These are phyloP conservation scores for Spheniscus mendiculus DNA, from an alignment of 2,113 vertebrate species.

Conservation along the genomic window DNA sequence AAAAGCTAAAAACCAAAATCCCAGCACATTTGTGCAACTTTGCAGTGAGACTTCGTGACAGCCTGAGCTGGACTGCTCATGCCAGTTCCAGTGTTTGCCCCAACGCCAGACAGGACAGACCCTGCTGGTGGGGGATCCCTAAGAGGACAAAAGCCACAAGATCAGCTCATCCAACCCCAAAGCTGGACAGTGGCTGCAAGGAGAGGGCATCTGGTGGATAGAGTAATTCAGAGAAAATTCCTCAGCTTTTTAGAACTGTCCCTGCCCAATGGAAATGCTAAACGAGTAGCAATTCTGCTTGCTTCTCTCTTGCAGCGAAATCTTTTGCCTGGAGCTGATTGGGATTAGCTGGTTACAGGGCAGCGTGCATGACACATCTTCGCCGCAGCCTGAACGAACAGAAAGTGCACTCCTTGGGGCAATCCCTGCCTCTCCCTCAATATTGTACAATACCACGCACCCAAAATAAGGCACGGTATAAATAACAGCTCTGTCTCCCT, in stretches of 20 bases:
- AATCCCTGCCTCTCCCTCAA: slow-evolving; percentile 10
- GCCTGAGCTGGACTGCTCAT: neutral
- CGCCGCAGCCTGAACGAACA: neutral
- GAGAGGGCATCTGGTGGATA: neutral
- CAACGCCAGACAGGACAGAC: neutral
- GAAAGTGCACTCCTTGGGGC: neutral
- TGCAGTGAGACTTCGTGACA: neutral
- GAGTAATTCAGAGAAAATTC: slow-evolving; percentile 6
- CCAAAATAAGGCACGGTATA: neutral
- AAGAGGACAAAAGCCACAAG: neutral
- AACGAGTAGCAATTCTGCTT: neutral
- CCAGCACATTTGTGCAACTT: neutral
- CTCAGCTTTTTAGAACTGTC: neutral
- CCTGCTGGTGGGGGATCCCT: neutral
- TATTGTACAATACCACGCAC: neutral
- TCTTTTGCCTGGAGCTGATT: slow-evolving; percentile 8
- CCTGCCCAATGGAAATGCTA: slow-evolving; percentile 8
- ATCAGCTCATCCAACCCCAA: neutral
- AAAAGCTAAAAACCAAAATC: neutral
- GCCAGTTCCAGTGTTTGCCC: neutral
- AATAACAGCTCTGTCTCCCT: slow-evolving; percentile 38
- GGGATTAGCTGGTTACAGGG: slow-evolving; percentile 11
- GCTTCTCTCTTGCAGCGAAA: slow-evolving; percentile 14
- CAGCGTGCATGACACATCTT: slow-evolving; percentile 17
- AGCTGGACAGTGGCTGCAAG: neutral